Evolutionary conservation across 2,113 vertebrate species (phyloP), one percentile per base, ranked within the genome.

Genomic region (Dicentrarchus labrax): DNA sequence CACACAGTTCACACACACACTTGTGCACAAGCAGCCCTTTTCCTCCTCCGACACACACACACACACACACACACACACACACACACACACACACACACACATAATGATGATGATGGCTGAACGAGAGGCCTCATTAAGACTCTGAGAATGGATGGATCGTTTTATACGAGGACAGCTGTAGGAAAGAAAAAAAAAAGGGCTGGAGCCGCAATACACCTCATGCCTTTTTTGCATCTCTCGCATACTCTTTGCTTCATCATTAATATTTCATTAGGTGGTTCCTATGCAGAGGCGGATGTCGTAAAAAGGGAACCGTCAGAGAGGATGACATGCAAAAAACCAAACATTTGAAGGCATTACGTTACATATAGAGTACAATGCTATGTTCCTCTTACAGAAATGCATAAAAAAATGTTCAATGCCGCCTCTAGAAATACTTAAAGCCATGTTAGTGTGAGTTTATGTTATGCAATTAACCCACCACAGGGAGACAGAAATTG

Each of bases 261-360:
- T 80, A 74, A 91, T 92, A 80, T 80, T 90, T 92, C 78, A 89
- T 93, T 67, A 82, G 75, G 39, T 19, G 66, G 61, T n/a, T 61
- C 71, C 72, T 69, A 82, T 82, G 82, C 78, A 78, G 80, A 69
- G 56, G 53, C 1, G 4, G 70, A 59, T 75, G 66, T 70, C 56
- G 72, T 45, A 80, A 50, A 82, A 70, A 60, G 36, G 11, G 61
- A 83, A 76, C 45, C 48, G 24, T 12, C 12, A 60, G 45, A 74
- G 43, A 76, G 51, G 74, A 76, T 76, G 67, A 72, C 41, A 71
- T 64, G 73, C 45, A 78, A 21, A 24, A 60, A 50, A 19, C 4
- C 68, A 75, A 57, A n/a, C 12, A 71, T 56, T 36, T 66, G 5
- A 43, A 16, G 6, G 17, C 66, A 38, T 43, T 4, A 43, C 1